Conservation (phyloP, 1,140 invertebrate genomes). For the Hycleus cichorii region DNA sequence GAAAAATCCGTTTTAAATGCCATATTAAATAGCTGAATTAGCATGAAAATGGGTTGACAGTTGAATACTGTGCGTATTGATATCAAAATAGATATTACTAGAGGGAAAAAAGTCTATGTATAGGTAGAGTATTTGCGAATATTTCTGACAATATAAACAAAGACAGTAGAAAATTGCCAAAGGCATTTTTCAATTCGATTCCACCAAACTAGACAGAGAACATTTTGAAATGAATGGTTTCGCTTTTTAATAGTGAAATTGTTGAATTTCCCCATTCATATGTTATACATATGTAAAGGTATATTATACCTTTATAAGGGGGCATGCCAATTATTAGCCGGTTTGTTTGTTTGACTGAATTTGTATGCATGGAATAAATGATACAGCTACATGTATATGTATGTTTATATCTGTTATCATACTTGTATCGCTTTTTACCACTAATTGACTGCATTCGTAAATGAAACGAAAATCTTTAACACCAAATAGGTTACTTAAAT, state of each 20-base stretch:
- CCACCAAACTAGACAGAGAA: no score
- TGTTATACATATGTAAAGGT: slow-evolving; percentile 19
- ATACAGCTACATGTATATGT: slow-evolving; percentile 18
- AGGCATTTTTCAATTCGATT: no score
- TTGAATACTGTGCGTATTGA: slow-evolving; percentile 25
- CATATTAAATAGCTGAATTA: slow-evolving; percentile 35
- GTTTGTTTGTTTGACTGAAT: slow-evolving; percentile 35
- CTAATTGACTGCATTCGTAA: slow-evolving; percentile 32
- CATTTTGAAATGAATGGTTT: no score
- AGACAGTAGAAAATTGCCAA: not conserved
- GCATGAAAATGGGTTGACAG: slow-evolving; percentile 39
- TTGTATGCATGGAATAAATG: slow-evolving; percentile 40
- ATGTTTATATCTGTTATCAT: slow-evolving; percentile 22
- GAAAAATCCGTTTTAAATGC: slow-evolving; percentile 32
- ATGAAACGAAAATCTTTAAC: not conserved
- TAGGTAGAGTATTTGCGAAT: not conserved
- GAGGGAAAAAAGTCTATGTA: slow-evolving; percentile 22
- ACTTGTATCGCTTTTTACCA: slow-evolving; percentile 21
- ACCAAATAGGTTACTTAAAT: no score
- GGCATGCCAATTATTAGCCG: slow-evolving; percentile 34
- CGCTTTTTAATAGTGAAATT: slow-evolving; percentile 12
- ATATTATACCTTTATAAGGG: no score
- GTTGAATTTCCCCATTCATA: slow-evolving; percentile 32
- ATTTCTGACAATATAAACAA: no score
- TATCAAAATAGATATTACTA: slow-evolving; percentile 15